Evolutionary conservation across 2,888 invertebrate genomes (phyloP).

Genomic region (Agrochola macilenta): DNA sequence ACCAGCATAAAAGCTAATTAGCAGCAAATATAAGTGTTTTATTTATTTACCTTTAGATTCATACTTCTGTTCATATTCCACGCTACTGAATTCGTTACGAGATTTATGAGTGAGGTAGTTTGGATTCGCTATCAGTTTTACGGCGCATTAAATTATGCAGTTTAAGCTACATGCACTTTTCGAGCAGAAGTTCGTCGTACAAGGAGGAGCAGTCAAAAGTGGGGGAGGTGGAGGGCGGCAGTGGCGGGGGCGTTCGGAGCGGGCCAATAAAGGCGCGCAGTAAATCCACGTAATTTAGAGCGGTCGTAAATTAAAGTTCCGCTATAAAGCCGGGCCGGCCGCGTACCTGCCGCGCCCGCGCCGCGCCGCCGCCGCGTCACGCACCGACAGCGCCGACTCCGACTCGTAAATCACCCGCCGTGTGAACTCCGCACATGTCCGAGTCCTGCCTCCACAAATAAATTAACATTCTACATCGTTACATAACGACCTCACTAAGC

Average conservation of each 20-base stretch:
- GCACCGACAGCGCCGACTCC: conserved; percentile 71
- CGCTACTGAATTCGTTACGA: conserved; percentile 61
- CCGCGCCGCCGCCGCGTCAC: conserved; percentile 71
- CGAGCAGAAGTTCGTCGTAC: conserved; percentile 75
- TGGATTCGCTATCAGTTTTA: conserved; percentile 77
- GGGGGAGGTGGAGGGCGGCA: conserved; percentile 76
- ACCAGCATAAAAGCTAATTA: conserved; percentile 65
- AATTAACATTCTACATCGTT: conserved; percentile 60
- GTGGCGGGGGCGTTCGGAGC: conserved; percentile 81
- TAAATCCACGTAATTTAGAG: conserved; percentile 91
- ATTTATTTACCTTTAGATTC: conserved; percentile 65
- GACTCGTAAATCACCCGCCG: conserved; percentile 75
- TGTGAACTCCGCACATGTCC: conserved; percentile 80
- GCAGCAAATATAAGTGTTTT: conserved; percentile 62
- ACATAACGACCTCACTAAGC: conserved; percentile 41
- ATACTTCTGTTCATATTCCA: conserved; percentile 60
- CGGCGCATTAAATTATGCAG: conserved; percentile 78
- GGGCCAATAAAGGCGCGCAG: conserved; percentile 89
- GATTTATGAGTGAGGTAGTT: conserved; percentile 64
- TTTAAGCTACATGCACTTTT: conserved; percentile 77
- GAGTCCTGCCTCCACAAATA: conserved; percentile 62
- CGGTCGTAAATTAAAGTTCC: conserved; percentile 89
- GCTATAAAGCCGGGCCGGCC: conserved; percentile 86
- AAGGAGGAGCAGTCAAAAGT: conserved; percentile 72
- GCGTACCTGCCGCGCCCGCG: conserved; percentile 85